Base-by-base conservation (phyloP, 1,140 invertebrate genomes). In the Spodoptera frugiperda region DNA sequence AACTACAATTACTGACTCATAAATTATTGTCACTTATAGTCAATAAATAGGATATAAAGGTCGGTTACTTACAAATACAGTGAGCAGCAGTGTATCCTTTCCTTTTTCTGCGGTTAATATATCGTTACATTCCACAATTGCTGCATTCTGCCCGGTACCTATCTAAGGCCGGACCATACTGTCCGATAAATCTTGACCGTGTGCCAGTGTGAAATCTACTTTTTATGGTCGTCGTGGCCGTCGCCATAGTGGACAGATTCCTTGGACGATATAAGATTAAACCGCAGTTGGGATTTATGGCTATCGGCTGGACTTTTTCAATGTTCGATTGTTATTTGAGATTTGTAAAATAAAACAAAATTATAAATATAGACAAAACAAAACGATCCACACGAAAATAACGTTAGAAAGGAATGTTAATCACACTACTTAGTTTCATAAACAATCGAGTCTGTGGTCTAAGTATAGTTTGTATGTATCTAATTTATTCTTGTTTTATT, bases 121-220 rank as follows among this genome's bases (percentile, higher is more conserved):
- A 85, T 88, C 78, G 79, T 83, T 79, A 81, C 84, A 85, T 86
- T 86, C 87, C 86, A 72, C 81, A 78, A 80, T 80, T 77, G 72
- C 17, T 53, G 83, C 83, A 74, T 85, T 86, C 82, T 83, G 79
- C 14, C 68, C 74, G 77, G 79, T 84, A 88, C 89, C 85, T 90
- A 88, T 91, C 85, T 90, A 90, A 89, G 87, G 84, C 82, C 80
- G 80, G 73, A 80, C 78, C 76, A 78, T 84, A 82, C 77, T 86
- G 71, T 78, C 55, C 83, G 76, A 89, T 91, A 90, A 92, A 92
- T 91, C 88, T 91, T 89, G 83, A 87, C 81, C 84, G 80, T 85
- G 78, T 83, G 81, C 79, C 85, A 84, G 82, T 80, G 86, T 82
- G 82, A 89, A 89, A 85, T 91, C 87, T 85, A 90, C 86, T 89